Evolutionary conservation across 2,797 vertebrate genomes (phyloP).

Genomic region (Zalophus californianus): DNA sequence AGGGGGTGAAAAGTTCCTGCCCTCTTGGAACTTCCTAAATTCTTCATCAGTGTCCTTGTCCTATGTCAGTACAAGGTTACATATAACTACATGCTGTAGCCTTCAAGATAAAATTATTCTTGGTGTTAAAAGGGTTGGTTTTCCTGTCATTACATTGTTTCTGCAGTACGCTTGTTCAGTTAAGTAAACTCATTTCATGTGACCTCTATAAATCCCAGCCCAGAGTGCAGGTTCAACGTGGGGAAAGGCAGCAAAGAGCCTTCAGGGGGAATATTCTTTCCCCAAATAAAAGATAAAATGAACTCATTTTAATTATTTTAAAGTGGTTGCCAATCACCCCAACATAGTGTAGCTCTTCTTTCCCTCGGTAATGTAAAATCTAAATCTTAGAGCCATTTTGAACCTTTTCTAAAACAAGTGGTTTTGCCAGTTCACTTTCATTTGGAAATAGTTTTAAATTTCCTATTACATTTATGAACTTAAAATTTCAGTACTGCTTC

Average conservation of each 20-base stretch:
- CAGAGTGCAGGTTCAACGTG: not conserved
- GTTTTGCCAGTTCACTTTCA: conserved; percentile 64
- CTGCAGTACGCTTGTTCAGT: not conserved
- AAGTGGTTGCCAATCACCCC: conserved; percentile 88
- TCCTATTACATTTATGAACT: conserved; percentile 43
- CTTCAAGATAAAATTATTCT: conserved; percentile 48
- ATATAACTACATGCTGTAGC: not conserved
- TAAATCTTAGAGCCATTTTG: conserved; percentile 78
- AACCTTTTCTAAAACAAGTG: conserved; percentile 19
- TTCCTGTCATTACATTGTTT: not conserved
- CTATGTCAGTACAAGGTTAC: not conserved
- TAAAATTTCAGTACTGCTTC: conserved; percentile 15
- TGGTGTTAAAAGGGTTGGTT: not conserved
- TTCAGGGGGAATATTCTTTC: conserved; percentile 46
- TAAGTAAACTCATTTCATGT: conserved; percentile 14
- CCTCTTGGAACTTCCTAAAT: not conserved
- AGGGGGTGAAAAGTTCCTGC: not conserved
- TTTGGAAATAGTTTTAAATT: conserved; percentile 33
- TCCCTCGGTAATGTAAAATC: conserved; percentile 89
- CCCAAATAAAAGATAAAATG: conserved; percentile 44
- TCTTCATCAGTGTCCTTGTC: not conserved
- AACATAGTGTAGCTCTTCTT: conserved; percentile 85
- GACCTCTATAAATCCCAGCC: not conserved
- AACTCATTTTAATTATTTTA: conserved; percentile 77
- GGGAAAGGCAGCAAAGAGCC: not conserved